These are phyloP conservation scores for Rhagium mordax DNA, from an alignment of 2,888 invertebrate genomes.

Conservation along the genomic window DNA sequence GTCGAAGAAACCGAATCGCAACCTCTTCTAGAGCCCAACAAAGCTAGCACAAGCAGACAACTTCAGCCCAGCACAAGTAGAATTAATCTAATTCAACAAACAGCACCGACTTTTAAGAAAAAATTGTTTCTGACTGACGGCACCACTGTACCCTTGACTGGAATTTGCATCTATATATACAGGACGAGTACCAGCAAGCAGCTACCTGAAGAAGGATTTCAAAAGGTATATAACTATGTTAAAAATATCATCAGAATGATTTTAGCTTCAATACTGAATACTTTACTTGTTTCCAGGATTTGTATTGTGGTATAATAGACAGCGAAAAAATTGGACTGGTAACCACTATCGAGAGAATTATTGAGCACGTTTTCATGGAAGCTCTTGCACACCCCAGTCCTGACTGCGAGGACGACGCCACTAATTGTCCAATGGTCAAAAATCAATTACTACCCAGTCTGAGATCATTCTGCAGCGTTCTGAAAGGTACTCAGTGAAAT, in stretches of 20 bases:
- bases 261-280: too few relatives aligned
- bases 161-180: constrained; percentile 89
- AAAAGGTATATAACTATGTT: constrained; percentile 84
- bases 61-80: constrained; percentile 65
- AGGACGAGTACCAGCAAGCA: constrained; percentile 88
- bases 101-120: constrained; percentile 77
- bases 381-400: constrained; percentile 86
- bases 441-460: constrained; percentile 87
- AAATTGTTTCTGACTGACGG: constrained; percentile 90
- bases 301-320: constrained; percentile 86
- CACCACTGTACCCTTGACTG: constrained; percentile 85
- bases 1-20: constrained; percentile 80
- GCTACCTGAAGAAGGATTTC: constrained; percentile 93
- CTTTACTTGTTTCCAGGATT: constrained; percentile 60
- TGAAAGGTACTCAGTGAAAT: constrained; percentile 75
- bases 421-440: constrained; percentile 85
- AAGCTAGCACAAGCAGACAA: constrained; percentile 63
- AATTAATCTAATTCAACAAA: constrained; percentile 64
- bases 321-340: constrained; percentile 85
- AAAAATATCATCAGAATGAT: too few relatives aligned
- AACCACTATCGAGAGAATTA: constrained; percentile 88
- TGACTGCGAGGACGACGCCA: constrained; percentile 87
- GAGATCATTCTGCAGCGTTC: constrained; percentile 90
- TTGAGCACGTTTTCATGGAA: constrained; percentile 93
- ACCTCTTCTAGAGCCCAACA: constrained; percentile 57